Evolutionary conservation across 2,113 vertebrate genomes (phyloP), one percentile per base, ranked within the genome.

Genomic region (Ramphastos sulfuratus): DNA sequence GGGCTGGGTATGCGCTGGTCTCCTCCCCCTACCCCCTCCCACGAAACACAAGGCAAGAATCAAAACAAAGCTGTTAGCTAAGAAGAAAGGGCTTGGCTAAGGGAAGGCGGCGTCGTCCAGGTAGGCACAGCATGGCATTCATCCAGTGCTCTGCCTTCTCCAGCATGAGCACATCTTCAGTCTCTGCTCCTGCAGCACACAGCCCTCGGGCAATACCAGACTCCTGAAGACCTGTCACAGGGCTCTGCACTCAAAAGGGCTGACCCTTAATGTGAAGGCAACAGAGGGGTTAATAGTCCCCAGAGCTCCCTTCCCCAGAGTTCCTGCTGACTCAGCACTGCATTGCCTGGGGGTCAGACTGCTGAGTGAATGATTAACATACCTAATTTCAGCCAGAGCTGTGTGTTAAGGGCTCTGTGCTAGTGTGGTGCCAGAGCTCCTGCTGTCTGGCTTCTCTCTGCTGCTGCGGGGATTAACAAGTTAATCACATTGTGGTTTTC

Each of bases 151-250:
- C 18, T 58, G 65, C 70, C n/a, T 58, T 63, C 31, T 64, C 46
- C 42, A 27, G 28, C 15, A 8, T 0, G 1, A 85, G 69, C 52
- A 42, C 7, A 12, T 46, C 46, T 33, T 56, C 42, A 54, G 0
- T 14, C 50, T 58, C 31, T 9, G 4, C 56, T 74, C 25, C 16
- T 70, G 61, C 33, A 54, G 46, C 13, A 27, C 4, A 3, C 52
- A 55, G 5, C 17, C 33, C 54, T 74, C 1, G 7, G 14, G 25
- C 42, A 24, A 7, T 1, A 7, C 14, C 28, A 79, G 31, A 72
- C 6, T 39, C 55, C 33, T 11, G 37, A 39, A 39, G 15, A 50
- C 63, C 55, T 31, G 30, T 35, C 54, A 15, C 69, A 61, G 27
- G 61, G 19, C 46, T 71, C 50, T 39, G 25, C 30, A 35, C 35